Evolutionary conservation across 2,888 invertebrate species (phyloP).

Genomic region (Lampropteryx suffumata): DNA sequence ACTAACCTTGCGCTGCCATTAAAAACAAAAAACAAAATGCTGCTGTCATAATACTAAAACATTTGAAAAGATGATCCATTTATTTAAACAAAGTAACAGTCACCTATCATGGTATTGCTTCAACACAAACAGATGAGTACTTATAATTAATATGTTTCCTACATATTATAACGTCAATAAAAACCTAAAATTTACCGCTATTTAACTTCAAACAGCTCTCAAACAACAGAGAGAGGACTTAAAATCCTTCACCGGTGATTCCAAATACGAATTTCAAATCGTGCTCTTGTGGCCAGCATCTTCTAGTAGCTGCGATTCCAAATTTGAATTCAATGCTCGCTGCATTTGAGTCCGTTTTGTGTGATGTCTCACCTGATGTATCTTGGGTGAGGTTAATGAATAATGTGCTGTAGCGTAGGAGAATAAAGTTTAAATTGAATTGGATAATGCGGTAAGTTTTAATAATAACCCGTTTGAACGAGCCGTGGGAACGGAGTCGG

Average conservation of each 20-base stretch:
- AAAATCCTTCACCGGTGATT: conserved; percentile 77
- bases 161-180: conserved; percentile 59
- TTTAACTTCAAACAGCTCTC: conserved; percentile 68
- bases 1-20: conserved; percentile 18
- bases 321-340: conserved; percentile 57
- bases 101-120: conserved; percentile 40
- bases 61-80: conserved; percentile 40
- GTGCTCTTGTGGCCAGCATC: conserved; percentile 68
- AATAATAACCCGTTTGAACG: conserved; percentile 81
- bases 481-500: conserved; percentile 81
- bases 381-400: conserved; percentile 30
- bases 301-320: conserved; percentile 43
- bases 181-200: conserved; percentile 77
- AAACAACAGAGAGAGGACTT: conserved; percentile 74
- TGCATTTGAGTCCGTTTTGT: conserved; percentile 58
- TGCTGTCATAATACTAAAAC: conserved; percentile 30
- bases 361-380: conserved; percentile 51
- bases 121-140: conserved; percentile 46
- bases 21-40: conserved; percentile 6
- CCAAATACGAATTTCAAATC: conserved; percentile 80
- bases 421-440: conserved; percentile 49
- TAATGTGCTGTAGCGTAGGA: conserved; percentile 3
- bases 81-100: conserved; percentile 35
- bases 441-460: conserved; percentile 65
- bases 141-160: conserved; percentile 71